phyloP scores from a whole-genome alignment of 2,888 invertebrate genomes.

The Hyppa rectilinea region DNA sequence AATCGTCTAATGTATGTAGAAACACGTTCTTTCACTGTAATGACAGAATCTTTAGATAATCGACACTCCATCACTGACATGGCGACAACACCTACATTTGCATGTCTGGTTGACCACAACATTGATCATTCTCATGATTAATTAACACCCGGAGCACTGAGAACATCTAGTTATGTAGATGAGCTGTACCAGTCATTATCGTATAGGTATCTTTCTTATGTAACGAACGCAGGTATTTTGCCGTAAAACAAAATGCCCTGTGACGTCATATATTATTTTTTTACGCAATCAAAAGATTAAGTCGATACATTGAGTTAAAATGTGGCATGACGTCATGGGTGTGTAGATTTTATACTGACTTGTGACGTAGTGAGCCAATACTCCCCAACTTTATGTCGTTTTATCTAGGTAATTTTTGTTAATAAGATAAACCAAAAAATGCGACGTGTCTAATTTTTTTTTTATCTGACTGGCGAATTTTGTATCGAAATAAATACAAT shows the following conservation, averaged over 20 bases:
- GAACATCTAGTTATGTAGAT: conserved; percentile 14
- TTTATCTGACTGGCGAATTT: too few relatives aligned
- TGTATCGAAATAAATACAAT: too few relatives aligned
- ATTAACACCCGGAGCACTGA: not conserved
- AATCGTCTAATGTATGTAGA: conserved; percentile 19
- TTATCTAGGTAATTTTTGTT: too few relatives aligned
- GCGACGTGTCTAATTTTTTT: too few relatives aligned
- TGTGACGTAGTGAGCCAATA: too few relatives aligned
- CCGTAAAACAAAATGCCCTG: not conserved
- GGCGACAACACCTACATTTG: conserved; percentile 33
- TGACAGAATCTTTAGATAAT: conserved; percentile 5
- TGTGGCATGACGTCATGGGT: too few relatives aligned
- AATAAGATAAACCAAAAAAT: too few relatives aligned
- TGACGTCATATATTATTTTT: too few relatives aligned
- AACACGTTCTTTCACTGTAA: conserved; percentile 18
- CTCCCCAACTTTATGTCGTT: too few relatives aligned
- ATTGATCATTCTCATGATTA: conserved; percentile 17
- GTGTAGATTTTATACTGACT: too few relatives aligned
- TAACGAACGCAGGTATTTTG: not conserved
- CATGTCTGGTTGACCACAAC: not conserved
- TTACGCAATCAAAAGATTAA: too few relatives aligned
- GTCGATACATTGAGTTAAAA: too few relatives aligned
- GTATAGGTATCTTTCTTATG: not conserved
- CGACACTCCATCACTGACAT: not conserved
- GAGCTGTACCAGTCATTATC: not conserved